These are phyloP conservation scores for Sakesphorus luctuosus DNA, from an alignment of 2,113 vertebrate species.

Conservation along the genomic window DNA sequence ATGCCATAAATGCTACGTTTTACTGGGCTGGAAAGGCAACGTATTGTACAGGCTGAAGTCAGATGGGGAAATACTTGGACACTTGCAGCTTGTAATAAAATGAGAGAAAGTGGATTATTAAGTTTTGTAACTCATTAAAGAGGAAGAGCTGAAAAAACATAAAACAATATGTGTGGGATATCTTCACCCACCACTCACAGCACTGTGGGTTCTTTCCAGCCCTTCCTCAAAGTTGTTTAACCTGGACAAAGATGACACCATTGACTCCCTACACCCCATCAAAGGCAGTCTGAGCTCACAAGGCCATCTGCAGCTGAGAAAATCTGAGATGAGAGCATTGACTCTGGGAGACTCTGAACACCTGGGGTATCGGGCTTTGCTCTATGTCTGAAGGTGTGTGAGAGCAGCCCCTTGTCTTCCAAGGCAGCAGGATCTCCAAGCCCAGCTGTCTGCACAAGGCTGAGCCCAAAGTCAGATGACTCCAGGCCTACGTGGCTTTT, in stretches of 20 bases:
- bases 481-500: not conserved
- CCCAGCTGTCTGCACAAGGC: not conserved
- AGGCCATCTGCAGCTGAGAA: not conserved
- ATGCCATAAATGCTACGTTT: constrained; percentile 50
- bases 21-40: constrained; percentile 11
- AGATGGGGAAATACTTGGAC: constrained; percentile 36
- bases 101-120: constrained; percentile 43
- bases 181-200: not conserved
- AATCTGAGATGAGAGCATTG: not conserved
- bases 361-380: not conserved
- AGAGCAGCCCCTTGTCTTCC: not conserved
- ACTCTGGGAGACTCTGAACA: not conserved
- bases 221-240: not conserved
- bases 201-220: not conserved
- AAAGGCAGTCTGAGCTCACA: not conserved
- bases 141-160: not conserved
- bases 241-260: not conserved
- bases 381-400: not conserved
- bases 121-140: constrained; percentile 35
- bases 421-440: not conserved
- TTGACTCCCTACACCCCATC: not conserved
- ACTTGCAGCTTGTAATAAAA: constrained; percentile 17
- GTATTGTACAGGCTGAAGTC: constrained; percentile 30
- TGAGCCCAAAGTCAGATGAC: not conserved
- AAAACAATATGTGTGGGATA: not conserved